Base-by-base conservation (phyloP, 2,797 vertebrate species). In the Cephalopachus bancanus region DNA sequence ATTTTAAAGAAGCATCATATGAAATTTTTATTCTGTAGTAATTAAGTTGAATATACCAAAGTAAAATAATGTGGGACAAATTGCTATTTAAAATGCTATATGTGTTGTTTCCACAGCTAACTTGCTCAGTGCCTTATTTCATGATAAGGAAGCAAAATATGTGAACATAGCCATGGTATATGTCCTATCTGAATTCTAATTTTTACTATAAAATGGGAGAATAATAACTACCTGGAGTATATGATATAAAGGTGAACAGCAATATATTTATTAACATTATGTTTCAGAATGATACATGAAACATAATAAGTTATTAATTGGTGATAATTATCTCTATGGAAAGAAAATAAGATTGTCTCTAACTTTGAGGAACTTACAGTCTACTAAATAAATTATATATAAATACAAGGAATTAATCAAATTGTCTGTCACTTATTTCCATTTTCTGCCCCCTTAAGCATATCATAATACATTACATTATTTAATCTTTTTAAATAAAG, bases 361-460 rank as follows among this genome's bases (percentile, higher is more conserved):
- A 26, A 64, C 11, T 15, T 79, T 44, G 30, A 69, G 28, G 22
- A 74, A 11, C 49, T 33, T 57, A 62, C 30, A 60, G 2, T 4
- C 8, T 74, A 83, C 55, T n/a, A 89, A 89, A 83, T 83, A 69
- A 69, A 57, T 79, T 26, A 69, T 89, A 76, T n/a, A 64, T 84
- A 79, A 90, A 71, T 85, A 55, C 5, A 72, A 51, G 7, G 3
- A 71, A 60, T 64, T 80, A 72, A 79, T 72, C 55, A 91, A 87
- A 87, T 33, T 30, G 3, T 26, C 65, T 37, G 44, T 81, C n/a
- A 72, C 4, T 55, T 81, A 55, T 62, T 44, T 72, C 16, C 20
- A 19, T 51, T 24, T 44, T 60, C 75, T 65, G 60, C 16, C 44
- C 22, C 87, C n/a, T 64, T 53, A 55, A 88, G 76, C 30, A 72